These are phyloP conservation scores for Malurus splendens DNA, from an alignment of 2,797 vertebrate genomes.

Conservation along the genomic window DNA sequence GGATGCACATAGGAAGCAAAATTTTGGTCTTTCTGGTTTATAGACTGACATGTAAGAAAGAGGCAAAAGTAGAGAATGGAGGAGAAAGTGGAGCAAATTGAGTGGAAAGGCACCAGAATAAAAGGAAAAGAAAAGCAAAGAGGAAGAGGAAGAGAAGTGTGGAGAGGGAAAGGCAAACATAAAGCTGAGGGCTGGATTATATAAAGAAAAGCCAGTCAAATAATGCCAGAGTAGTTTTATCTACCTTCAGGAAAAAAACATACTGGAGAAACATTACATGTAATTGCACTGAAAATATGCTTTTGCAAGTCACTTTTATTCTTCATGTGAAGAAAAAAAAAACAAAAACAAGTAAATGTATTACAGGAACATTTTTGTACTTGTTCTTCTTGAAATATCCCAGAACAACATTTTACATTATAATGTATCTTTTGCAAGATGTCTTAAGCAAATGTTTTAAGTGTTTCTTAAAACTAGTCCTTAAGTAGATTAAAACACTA, in stretches of 20 bases:
- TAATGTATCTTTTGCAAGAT: constrained; percentile 4
- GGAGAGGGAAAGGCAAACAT: neutral
- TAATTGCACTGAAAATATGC: constrained; percentile 9
- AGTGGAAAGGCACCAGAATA: neutral
- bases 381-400: neutral
- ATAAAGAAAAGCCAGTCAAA: neutral
- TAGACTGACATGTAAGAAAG: neutral
- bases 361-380: constrained; percentile 13
- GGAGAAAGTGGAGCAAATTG: neutral
- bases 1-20: neutral
- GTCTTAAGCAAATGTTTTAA: constrained; percentile 1
- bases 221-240: neutral
- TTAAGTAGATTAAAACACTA: neutral
- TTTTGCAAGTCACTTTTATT: neutral
- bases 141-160: neutral
- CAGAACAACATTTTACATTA: constrained; percentile 3
- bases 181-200: neutral
- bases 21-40: neutral
- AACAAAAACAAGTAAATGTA: neutral
- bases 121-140: neutral
- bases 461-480: neutral
- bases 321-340: neutral
- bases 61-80: neutral
- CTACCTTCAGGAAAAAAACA: neutral
- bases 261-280: neutral